Base-by-base conservation (phyloP, 2,888 invertebrate species). In the Mythimna albipuncta region DNA sequence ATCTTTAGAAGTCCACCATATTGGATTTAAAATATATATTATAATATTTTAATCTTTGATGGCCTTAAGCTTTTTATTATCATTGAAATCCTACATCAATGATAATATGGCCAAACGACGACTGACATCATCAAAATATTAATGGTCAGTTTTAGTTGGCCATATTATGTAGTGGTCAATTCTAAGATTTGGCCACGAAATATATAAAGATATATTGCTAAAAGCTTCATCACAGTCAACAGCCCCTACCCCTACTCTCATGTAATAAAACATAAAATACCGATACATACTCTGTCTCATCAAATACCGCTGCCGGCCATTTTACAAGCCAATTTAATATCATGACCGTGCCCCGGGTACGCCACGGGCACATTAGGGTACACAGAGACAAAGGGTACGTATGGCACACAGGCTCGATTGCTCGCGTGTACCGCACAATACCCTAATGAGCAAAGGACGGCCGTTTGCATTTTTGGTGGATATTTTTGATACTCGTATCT, bases 251-350 rank as follows among this genome's bases (percentile, higher is more conserved):
- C 32, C 32, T 47, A 47, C 47, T 47, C 16, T 47, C 19, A 16
- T 6, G 16, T 47, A 47, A 47, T 47, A 47, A 47, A 47, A 35
- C n/a, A 55, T n/a, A 55, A 68, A 71, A 74, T 69, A 66, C 47
- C 61, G 54, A 58, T 59, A 74, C 62, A 55, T 52, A 55, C 58
- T 41, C 21, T 55, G 57, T 44, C 62, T 70, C 71, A 68, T 73
- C n/a, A 70, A 66, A 83, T 59, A 64, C 72, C 63, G 68, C 69
- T 61, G 74, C n/a, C 64, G 50, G 38, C 67, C 68, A 64, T 72
- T 79, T 81, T 71, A 74, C 63, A 69, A 69, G 62, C 62, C 68
- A 72, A 77, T 84, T 82, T 81, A 79, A 80, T 75, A 83, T 72
- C 68, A 58, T 65, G 73, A 35, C 75, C 69, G 35, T 72, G n/a